Evolutionary conservation across 2,113 vertebrate genomes (phyloP), one percentile per base, ranked within the genome.

Genomic region (Poeciliopsis prolifica): DNA sequence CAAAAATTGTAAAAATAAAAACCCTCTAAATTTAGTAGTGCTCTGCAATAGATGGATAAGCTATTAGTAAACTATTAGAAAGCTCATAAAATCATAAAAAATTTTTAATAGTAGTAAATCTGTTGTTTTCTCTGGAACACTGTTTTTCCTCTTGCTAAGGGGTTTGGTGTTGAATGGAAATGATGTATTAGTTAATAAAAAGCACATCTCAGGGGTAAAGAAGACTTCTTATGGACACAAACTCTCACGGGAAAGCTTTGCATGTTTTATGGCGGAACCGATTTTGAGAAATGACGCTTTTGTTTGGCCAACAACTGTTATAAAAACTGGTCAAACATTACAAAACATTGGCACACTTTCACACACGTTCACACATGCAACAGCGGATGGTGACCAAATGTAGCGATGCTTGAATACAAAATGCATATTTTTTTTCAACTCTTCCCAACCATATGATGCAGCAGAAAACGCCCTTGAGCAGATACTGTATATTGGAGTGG

Each of bases 301-400:
- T 65, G 37, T 63, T 75, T 35, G 30, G 82, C 65, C 74, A 74
- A 58, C 62, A 33, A 30, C 61, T 33, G 76, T 75, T 54, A 72
- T 40, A 79, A 75, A 77, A 77, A 68, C 64, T 83, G 61, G 70
- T 63, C 73, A 75, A 78, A 74, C n/a, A 65, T 77, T 65, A 75
- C 78, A 84, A 62, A 64, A 30, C 26, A 37, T 37, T 37, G 70
- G 86, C 65, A 67, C 68, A 37, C 44, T 26, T 30, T 58, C 24
- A 61, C 28, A 65, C 63, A 30, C 22, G 10, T 30, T 58, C 24
- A 61, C 28, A 65, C 63, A 30, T 15, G 10, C 35, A 42, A 64
- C 72, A 60, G 8, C 51, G 62, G 66, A 68, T 30, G 29, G 61
- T 66, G 67, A 72, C 83, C 63, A 65, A 35, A 37, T 17, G 30